Evolutionary conservation across 2,888 invertebrate genomes (phyloP).

Genomic region (Exephanes ischioxanthus): DNA sequence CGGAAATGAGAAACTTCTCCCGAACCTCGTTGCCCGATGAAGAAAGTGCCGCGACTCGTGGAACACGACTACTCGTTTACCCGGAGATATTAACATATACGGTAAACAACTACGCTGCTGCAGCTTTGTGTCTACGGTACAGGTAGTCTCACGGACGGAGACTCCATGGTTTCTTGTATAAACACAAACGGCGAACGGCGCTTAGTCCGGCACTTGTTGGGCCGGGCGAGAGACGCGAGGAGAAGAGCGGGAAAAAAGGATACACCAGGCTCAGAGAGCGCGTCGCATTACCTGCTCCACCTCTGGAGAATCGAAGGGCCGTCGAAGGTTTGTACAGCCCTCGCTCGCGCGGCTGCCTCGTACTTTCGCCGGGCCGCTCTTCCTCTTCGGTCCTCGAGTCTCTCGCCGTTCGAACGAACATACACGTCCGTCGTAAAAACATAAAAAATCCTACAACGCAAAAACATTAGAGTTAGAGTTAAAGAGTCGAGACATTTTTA

Average conservation of each 20-base stretch:
- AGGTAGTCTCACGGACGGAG: slow-evolving; percentile 35
- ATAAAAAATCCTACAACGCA: not conserved
- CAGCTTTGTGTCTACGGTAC: slow-evolving; percentile 17
- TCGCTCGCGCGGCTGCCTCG: slow-evolving; percentile 19
- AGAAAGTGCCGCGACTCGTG: not conserved
- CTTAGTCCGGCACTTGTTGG: slow-evolving; percentile 57
- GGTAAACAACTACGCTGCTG: not conserved
- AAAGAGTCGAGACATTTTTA: not conserved
- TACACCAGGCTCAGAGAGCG: slow-evolving; percentile 7
- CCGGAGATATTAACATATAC: slow-evolving; percentile 33
- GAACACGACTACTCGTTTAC: slow-evolving; percentile 26
- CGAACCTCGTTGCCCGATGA: not conserved
- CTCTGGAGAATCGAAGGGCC: slow-evolving; percentile 55
- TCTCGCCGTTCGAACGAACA: slow-evolving; percentile 1
- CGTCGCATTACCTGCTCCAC: slow-evolving; percentile 33
- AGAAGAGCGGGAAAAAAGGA: slow-evolving; percentile 27
- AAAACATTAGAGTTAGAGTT: not conserved
- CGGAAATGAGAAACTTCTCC: not conserved
- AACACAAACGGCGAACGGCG: slow-evolving; percentile 42
- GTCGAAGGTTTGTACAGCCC: slow-evolving; percentile 62
- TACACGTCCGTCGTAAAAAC: not conserved
- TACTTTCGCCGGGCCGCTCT: slow-evolving; percentile 41
- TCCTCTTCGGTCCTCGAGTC: slow-evolving; percentile 1
- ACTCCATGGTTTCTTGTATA: slow-evolving; percentile 51
- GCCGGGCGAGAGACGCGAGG: slow-evolving; percentile 22